Conservation (phyloP, 2,113 vertebrate genomes). For the Halcyon senegalensis region DNA sequence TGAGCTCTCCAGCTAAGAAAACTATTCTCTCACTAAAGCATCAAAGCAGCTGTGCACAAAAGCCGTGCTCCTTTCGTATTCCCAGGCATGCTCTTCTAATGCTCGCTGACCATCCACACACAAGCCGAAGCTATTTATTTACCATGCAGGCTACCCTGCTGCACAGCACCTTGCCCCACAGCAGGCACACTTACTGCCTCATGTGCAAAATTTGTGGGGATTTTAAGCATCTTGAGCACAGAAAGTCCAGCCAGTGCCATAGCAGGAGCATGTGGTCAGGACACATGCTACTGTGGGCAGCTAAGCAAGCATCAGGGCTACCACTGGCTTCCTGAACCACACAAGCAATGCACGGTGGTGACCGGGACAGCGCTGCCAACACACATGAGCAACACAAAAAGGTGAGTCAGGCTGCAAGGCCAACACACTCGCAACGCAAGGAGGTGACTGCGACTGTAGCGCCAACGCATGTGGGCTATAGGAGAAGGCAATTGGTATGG, state of each 20-base stretch:
- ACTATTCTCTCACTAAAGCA: neutral
- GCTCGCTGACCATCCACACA: neutral
- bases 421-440: neutral
- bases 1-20: neutral
- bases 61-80: neutral
- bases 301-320: neutral
- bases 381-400: accelerated
- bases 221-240: neutral
- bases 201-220: neutral
- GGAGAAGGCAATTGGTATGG: neutral
- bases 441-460: accelerated
- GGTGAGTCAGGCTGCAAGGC: neutral
- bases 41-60: neutral
- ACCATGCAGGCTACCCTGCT: neutral
- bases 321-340: neutral
- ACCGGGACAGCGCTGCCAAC: neutral
- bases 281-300: accelerated
- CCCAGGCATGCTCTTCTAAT: accelerated
- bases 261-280: neutral
- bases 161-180: neutral
- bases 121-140: neutral
- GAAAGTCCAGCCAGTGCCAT: neutral
- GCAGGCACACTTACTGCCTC: neutral
- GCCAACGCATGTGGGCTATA: accelerated
- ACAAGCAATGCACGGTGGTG: accelerated